Evolutionary conservation across 2,888 invertebrate genomes (phyloP).

Genomic region (Drosophila flavopinicola): DNA sequence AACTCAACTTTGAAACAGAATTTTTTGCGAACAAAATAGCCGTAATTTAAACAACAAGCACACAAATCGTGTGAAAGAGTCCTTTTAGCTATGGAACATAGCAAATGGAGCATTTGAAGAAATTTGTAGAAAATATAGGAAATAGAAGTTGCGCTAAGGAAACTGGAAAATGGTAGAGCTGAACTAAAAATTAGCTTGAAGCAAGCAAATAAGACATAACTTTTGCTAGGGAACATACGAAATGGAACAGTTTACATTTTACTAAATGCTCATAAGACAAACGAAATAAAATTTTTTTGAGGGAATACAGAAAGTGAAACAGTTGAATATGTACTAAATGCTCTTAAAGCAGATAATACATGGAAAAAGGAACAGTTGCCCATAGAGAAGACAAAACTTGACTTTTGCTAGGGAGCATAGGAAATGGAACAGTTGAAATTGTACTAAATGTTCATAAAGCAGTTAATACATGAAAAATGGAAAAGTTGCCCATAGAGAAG

Average conservation of each 20-base stretch:
- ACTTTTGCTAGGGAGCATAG: neutral
- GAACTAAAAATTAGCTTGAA: neutral
- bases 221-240: neutral
- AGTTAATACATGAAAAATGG: neutral
- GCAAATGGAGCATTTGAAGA: neutral
- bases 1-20: neutral
- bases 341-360: neutral
- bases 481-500: neutral
- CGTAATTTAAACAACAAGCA: neutral
- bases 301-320: neutral
- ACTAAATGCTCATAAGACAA: neutral
- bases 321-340: neutral
- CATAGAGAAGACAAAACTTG: neutral
- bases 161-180: neutral
- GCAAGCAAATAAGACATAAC: neutral
- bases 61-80: neutral
- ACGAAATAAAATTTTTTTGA: neutral
- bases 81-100: neutral
- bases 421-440: conserved; percentile 1
- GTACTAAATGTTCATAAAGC: neutral
- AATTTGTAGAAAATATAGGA: too few species aligned
- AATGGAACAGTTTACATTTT: neutral
- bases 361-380: neutral
- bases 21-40: neutral
- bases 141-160: too few species aligned